phyloP scores from a whole-genome alignment of 2,888 invertebrate genomes.

The Drosophila hamatofila region DNA sequence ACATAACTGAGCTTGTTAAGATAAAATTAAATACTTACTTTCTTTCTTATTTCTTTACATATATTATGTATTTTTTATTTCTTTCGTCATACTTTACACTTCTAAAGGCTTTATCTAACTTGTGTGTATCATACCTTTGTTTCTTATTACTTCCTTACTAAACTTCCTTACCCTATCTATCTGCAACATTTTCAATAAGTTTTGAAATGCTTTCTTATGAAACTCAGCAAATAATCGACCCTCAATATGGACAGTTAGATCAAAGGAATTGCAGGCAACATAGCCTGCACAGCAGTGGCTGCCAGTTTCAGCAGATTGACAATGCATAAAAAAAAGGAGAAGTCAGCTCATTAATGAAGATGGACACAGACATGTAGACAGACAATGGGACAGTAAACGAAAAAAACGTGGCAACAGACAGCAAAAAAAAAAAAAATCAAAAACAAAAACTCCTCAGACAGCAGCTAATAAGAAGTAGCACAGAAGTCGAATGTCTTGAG shows the following conservation, averaged over 20 bases:
- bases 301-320: slow-evolving; percentile 39
- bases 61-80: no score
- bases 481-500: slow-evolving; percentile 59
- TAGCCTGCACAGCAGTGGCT: slow-evolving; percentile 37
- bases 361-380: slow-evolving; percentile 51
- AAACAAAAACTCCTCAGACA: slow-evolving; percentile 35
- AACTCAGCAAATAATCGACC: slow-evolving; percentile 33
- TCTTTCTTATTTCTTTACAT: no score
- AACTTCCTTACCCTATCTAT: not conserved
- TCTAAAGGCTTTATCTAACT: no score
- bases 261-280: slow-evolving; percentile 43
- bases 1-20: no score
- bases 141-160: not conserved
- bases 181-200: not conserved
- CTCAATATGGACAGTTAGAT: slow-evolving; percentile 34
- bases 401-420: slow-evolving; percentile 11
- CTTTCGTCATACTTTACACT: no score
- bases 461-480: slow-evolving; percentile 60
- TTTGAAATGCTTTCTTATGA: not conserved
- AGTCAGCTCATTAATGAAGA: slow-evolving; percentile 58
- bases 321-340: slow-evolving; percentile 6
- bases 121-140: no score
- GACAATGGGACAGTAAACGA: slow-evolving; percentile 29
- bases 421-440: slow-evolving; percentile 11
- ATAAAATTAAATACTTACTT: no score